Conservation (phyloP, 1,140 invertebrate species). For the Papilio xuthus region DNA sequence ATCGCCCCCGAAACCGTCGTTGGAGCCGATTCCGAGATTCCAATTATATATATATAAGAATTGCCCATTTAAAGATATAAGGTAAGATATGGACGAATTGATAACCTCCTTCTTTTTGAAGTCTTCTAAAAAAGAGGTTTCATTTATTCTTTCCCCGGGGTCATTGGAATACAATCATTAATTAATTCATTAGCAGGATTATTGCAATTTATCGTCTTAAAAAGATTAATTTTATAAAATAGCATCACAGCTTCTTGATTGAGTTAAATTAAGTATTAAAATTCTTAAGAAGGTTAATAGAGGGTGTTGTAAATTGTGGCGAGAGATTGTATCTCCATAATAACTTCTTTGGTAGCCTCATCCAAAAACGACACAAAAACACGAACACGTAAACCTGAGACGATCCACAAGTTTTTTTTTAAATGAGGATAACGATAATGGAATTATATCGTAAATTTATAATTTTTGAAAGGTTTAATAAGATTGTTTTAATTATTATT, state of each 20-base stretch:
- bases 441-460: neutral
- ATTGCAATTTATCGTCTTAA: too few species aligned
- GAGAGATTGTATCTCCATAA: slow-evolving; percentile 62
- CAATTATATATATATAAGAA: too few species aligned
- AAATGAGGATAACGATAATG: slow-evolving; percentile 5
- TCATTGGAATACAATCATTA: too few species aligned
- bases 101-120: too few species aligned
- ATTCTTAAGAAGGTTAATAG: slow-evolving; percentile 41
- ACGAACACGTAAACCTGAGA: slow-evolving; percentile 41
- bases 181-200: too few species aligned
- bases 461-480: neutral
- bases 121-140: too few species aligned
- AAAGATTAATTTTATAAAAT: neutral
- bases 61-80: too few species aligned
- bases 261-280: slow-evolving; percentile 46
- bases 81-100: too few species aligned
- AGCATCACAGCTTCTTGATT: neutral
- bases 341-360: slow-evolving; percentile 64
- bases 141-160: too few species aligned
- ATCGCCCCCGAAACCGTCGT: too few species aligned
- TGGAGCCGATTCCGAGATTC: too few species aligned
- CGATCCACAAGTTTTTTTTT: neutral
- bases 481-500: neutral
- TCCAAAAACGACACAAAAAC: slow-evolving; percentile 53
- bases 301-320: slow-evolving; percentile 42